Evolutionary conservation across 1,140 invertebrate genomes (phyloP).

Genomic region (Drosophila asahinai): DNA sequence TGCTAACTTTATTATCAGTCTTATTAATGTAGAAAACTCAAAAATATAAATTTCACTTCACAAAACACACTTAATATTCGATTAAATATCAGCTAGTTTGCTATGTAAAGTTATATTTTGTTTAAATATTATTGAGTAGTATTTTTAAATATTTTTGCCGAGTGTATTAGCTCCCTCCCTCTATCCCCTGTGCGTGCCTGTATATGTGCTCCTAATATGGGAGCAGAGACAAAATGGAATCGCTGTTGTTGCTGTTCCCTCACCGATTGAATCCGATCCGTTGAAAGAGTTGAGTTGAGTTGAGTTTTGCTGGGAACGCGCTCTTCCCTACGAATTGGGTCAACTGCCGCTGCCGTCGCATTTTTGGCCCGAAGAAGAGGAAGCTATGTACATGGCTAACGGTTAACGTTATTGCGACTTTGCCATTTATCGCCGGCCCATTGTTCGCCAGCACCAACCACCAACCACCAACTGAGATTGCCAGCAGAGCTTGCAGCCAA

Average conservation of each 20-base stretch:
- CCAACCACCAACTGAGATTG: constrained; percentile 24
- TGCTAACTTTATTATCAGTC: too few species aligned
- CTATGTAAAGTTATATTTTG: neutral
- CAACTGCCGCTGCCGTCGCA: constrained; percentile 55
- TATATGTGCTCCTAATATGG: constrained; percentile 64
- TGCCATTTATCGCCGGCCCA: constrained; percentile 77
- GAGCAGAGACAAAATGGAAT: constrained; percentile 54
- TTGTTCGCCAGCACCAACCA: constrained; percentile 50
- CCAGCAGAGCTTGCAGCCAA: constrained; percentile 2
- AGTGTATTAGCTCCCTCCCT: constrained; percentile 13
- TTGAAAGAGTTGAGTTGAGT: constrained; percentile 63
- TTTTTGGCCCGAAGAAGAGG: constrained; percentile 63
- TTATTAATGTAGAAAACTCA: too few species aligned
- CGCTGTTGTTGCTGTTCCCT: constrained; percentile 50
- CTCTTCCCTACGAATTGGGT: constrained; percentile 65
- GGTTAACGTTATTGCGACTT: constrained; percentile 81
- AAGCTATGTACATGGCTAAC: constrained; percentile 45
- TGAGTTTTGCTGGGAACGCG: constrained; percentile 44
- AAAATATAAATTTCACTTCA: too few species aligned
- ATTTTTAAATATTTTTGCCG: neutral
- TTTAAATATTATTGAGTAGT: neutral
- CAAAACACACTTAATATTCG: neutral
- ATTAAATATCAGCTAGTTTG: rapidly evolving
- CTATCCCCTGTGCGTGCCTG: constrained; percentile 5
- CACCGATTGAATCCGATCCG: constrained; percentile 67